A percentile compares a stretch with the other conserved stretches of the same genome.
Evolutionary conservation across 2,113 vertebrate species (phyloP).

Genomic region (Megaceryle torquata): DNA sequence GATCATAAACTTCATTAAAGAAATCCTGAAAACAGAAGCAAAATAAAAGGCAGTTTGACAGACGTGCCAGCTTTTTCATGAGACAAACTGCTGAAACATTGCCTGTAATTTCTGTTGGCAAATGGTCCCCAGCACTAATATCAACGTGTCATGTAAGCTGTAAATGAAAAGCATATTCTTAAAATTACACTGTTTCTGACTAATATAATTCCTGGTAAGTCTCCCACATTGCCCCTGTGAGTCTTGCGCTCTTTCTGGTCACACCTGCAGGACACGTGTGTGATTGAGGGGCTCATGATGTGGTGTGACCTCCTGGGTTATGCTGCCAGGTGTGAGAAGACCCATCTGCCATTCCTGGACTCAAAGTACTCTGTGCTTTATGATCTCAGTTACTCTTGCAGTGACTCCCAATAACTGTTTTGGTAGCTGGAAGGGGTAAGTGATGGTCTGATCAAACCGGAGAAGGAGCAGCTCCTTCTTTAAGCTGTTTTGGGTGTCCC

Average conservation of each 20-base stretch:
- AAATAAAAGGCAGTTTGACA: constrained; percentile 37
- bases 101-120: constrained; percentile 51
- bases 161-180: constrained; percentile 51
- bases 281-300: background rate
- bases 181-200: background rate
- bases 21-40: background rate
- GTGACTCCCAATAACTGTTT: background rate
- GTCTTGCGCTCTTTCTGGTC: fast-evolving
- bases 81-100: constrained; percentile 42
- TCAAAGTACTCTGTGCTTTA: background rate
- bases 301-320: background rate
- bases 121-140: constrained; percentile 31
- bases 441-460: background rate
- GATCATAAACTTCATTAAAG: background rate
- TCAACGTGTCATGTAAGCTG: constrained; percentile 42
- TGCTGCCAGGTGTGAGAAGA: background rate
- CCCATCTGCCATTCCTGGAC: fast-evolving
- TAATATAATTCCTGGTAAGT: background rate
- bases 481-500: background rate
- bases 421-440: background rate
- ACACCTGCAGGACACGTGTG: fast-evolving
- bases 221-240: fast-evolving
- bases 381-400: fast-evolving
- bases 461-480: background rate
- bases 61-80: constrained; percentile 14